These are phyloP conservation scores for Myiozetetes cayanensis DNA, from an alignment of 2,113 vertebrate genomes.

Conservation along the genomic window DNA sequence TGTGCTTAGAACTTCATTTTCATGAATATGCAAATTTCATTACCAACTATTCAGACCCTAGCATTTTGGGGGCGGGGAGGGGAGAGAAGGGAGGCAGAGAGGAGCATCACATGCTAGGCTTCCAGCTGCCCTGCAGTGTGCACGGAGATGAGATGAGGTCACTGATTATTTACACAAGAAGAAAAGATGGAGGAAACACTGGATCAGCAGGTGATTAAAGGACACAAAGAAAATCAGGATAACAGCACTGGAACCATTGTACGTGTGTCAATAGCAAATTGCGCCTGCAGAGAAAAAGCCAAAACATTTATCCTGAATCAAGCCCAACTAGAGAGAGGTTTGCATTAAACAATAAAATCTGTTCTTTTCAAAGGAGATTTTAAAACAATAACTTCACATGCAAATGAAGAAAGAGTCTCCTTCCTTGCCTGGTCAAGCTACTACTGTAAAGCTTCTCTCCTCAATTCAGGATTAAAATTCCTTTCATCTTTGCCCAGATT, in stretches of 20 bases:
- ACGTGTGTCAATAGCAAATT: slow-evolving; percentile 3
- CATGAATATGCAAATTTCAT: slow-evolving; percentile 63
- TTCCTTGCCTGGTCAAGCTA: slow-evolving; percentile 5
- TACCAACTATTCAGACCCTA: slow-evolving; percentile 42
- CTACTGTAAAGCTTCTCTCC: neutral
- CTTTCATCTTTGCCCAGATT: slow-evolving; percentile 3
- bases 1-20: slow-evolving; percentile 13
- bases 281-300: neutral
- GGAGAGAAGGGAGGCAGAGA: neutral
- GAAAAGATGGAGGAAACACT: neutral
- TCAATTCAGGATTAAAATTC: neutral
- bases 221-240: neutral
- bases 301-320: slow-evolving; percentile 3
- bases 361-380: slow-evolving; percentile 17
- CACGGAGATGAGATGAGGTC: slow-evolving; percentile 14
- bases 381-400: neutral
- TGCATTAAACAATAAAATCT: neutral
- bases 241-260: neutral
- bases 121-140: neutral
- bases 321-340: neutral
- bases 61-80: neutral
- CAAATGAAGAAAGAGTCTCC: neutral
- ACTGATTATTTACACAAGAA: neutral
- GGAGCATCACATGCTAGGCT: neutral
- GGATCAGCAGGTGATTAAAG: slow-evolving; percentile 24